Evolutionary conservation across 2,113 vertebrate genomes (phyloP), one percentile per base, ranked within the genome.

Genomic region (Corythornis vintsioides): DNA sequence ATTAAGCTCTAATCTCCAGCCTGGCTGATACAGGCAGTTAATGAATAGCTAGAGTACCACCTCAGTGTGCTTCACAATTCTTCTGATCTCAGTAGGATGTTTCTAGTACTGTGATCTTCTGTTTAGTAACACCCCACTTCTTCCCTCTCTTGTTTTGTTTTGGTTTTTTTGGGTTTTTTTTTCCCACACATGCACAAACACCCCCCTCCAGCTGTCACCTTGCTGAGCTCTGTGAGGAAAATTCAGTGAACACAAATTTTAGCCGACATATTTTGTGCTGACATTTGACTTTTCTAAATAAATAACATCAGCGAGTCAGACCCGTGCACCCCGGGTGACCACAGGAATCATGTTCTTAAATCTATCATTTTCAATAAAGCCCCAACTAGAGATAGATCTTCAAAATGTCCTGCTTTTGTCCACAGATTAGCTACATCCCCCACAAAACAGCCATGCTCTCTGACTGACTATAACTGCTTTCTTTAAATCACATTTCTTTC

Each of bases 81-180:
- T 94, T 96, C 55, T 97, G 94, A 96, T 97, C 97, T 97, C 96
- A 96, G 93, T 95, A 96, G 96, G 96, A 97, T 92, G 90, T 94
- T 95, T 96, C 43, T 17, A 97, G 92, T 95, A 90, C 96, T 95
- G 94, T 97, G 94, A 96, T 97, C 96, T 93, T 92, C 88, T 94
- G 94, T 96, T 95, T 96, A 96, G 94, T 96, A 96, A 96, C 96
- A 96, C 96, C 94, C 95, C 79, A 91, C 84, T 66, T 93, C 77
- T 95, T 94, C 69, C 55, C 78, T 57, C 47, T 66, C 55, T 81
- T 77, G 66, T 52, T 22, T 20, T 81, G 93, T 95, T 91, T 50
- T 95, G 94, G 89, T 50, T 81, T 76, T 69, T 52, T 21, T 35
- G 35, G 35, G 35, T 33, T 35, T 35, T 35, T 20, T 77, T 95